Base-by-base conservation (phyloP, 2,113 vertebrate genomes). In the Mobula birostris region DNA sequence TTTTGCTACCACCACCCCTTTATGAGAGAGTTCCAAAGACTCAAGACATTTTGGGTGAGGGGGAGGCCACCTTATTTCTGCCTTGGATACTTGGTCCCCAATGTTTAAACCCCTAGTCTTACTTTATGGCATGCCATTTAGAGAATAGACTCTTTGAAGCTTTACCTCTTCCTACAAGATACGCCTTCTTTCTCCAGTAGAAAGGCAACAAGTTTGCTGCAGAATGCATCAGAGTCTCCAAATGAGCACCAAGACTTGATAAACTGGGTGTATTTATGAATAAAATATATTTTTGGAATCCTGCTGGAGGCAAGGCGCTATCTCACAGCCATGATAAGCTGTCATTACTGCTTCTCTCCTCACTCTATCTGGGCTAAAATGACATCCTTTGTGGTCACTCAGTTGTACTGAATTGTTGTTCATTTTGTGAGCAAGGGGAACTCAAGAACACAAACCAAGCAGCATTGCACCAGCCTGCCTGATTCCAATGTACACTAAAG, bases 341-440 rank as follows among this genome's bases (percentile, higher is more conserved):
- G 83, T 63, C 83, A 88, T 61, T 63, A 88, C 27, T 88, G 58
- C 83, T 63, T 27, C 27, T 29, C 27, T 27, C 76, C 29, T 8
- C 76, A 11, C 6, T 87, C 19, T 85, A 61, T 32, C 83, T 12
- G 9, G 83, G 58, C 11, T 61, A 61, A 61, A 27, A 24, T 29
- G 83, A 88, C 83, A 1, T 88, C 83, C 58, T n/a, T 88, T 88
- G 58, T 88, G 83, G 83, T 88, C 29, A 63, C 58, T n/a, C 24
- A 29, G 56, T 58, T 56, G 48, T 40, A 85, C 21, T 8, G 27
- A 56, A 85, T 40, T 48, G 48, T 58, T 88, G 29, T 88, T 88
- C 56, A 63, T 63, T 63, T n/a, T 61, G 83, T 63, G 83, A 88
- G 72, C 24, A 21, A 76, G 2, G 58, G 58, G 83, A 63, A 17